phyloP scores from a whole-genome alignment of 1,140 invertebrate species.

The Gryllus bimaculatus region DNA sequence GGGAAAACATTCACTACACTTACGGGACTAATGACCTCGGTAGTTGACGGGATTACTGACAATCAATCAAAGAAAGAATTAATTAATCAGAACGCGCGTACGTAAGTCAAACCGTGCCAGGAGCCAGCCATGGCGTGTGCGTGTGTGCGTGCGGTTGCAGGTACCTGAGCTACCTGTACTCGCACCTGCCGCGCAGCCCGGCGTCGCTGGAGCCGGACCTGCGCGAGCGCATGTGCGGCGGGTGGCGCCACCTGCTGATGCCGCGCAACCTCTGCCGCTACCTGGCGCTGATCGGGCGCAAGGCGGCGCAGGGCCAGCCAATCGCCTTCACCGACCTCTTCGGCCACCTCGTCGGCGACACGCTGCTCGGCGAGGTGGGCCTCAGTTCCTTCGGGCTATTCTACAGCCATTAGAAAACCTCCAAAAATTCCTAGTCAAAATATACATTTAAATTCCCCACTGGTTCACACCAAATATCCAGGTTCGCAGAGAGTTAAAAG shows the following conservation, averaged over 20 bases:
- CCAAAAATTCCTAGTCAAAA: too few species aligned
- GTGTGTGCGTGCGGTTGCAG: slow-evolving; percentile 20
- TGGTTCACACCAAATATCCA: too few species aligned
- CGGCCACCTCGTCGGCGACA: slow-evolving; percentile 40
- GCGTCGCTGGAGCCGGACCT: neutral
- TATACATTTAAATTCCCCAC: too few species aligned
- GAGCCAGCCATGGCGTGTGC: too few species aligned
- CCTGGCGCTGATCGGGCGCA: slow-evolving; percentile 32
- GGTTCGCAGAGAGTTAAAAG: too few species aligned
- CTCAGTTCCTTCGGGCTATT: neutral
- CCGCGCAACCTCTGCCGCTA: slow-evolving; percentile 32
- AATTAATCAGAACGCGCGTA: too few species aligned
- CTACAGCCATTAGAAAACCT: slow-evolving; percentile 14
- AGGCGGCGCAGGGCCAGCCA: slow-evolving; percentile 36
- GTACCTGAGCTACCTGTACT: slow-evolving; percentile 35
- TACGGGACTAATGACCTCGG: too few species aligned
- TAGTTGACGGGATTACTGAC: too few species aligned
- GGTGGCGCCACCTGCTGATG: neutral
- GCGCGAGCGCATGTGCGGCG: neutral
- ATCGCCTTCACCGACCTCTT: slow-evolving; percentile 43
- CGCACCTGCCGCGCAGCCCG: slow-evolving; percentile 31
- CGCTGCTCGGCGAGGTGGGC: slow-evolving; percentile 36
- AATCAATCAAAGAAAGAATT: too few species aligned
- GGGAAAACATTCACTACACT: too few species aligned
- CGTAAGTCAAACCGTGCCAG: too few species aligned